Percentiles rank a stretch among this genome's conserved stretches.
Evolutionary conservation across 2,113 vertebrate species (phyloP).

Genomic region (Varanus komodoensis): DNA sequence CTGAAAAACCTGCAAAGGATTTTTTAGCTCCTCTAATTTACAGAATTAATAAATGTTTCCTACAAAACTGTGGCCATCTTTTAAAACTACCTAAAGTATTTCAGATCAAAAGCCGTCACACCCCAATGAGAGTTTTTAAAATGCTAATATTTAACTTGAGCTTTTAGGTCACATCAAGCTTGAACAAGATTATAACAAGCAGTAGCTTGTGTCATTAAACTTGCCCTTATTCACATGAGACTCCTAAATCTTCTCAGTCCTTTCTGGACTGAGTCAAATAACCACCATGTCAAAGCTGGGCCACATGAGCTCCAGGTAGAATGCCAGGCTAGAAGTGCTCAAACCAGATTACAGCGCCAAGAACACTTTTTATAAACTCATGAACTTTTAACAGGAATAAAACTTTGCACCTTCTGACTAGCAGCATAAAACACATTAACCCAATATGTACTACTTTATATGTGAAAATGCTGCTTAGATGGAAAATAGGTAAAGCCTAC

Average conservation of each 20-base stretch:
- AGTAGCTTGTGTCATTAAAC: constrained; percentile 43
- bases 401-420: background rate
- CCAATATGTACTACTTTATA: background rate
- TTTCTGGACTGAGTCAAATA: constrained; percentile 53
- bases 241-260: constrained; percentile 63
- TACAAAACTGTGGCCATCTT: constrained; percentile 32
- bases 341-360: background rate
- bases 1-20: background rate
- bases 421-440: background rate
- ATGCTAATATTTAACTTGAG: constrained; percentile 9
- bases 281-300: background rate
- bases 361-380: background rate
- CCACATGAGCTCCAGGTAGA: constrained; percentile 8
- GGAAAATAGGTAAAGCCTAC: background rate
- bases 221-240: constrained; percentile 47
- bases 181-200: constrained; percentile 59
- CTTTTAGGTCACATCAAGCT: constrained; percentile 58
- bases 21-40: constrained; percentile 36
- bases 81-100: constrained; percentile 20
- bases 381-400: background rate
- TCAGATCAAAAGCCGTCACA: background rate
- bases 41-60: constrained; percentile 35
- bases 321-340: background rate
- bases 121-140: constrained; percentile 23
- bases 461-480: background rate